Conservation (phyloP, 2,888 invertebrate species). For the Theristus sp. region DNA sequence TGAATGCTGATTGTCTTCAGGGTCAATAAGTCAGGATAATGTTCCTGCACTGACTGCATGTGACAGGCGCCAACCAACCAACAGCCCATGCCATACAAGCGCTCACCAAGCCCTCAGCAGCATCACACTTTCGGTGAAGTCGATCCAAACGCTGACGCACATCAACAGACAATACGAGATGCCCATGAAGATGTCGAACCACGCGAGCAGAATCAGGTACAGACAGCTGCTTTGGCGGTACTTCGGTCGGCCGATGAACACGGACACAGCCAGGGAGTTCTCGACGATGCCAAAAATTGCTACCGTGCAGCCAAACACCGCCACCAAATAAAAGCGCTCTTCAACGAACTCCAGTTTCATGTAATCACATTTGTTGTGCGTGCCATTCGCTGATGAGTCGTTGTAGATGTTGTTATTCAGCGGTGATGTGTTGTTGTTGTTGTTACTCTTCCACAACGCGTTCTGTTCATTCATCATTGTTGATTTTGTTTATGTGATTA, state of each 20-base stretch:
- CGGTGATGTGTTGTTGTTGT: too few relatives aligned
- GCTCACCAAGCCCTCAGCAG: constrained; percentile 20
- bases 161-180: constrained; percentile 21
- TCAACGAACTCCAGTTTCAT: background rate
- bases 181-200: constrained; percentile 23
- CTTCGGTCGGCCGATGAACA: constrained; percentile 9
- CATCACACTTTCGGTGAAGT: constrained; percentile 15
- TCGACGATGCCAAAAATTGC: constrained; percentile 17
- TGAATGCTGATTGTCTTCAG: too few relatives aligned
- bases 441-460: too few relatives aligned
- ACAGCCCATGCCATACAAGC: too few relatives aligned
- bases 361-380: background rate
- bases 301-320: constrained; percentile 18
- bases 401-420: background rate
- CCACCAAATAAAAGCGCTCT: constrained; percentile 19
- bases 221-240: background rate
- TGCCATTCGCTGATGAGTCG: background rate
- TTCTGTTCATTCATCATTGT: too few relatives aligned
- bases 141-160: constrained; percentile 22
- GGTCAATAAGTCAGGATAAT: too few relatives aligned
- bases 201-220: constrained; percentile 17
- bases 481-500: too few relatives aligned
- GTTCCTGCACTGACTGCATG: too few relatives aligned
- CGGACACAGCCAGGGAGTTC: constrained; percentile 19
- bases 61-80: too few relatives aligned